phyloP scores from a whole-genome alignment of 2,113 vertebrate genomes.

The Cranoglanis bouderius region DNA sequence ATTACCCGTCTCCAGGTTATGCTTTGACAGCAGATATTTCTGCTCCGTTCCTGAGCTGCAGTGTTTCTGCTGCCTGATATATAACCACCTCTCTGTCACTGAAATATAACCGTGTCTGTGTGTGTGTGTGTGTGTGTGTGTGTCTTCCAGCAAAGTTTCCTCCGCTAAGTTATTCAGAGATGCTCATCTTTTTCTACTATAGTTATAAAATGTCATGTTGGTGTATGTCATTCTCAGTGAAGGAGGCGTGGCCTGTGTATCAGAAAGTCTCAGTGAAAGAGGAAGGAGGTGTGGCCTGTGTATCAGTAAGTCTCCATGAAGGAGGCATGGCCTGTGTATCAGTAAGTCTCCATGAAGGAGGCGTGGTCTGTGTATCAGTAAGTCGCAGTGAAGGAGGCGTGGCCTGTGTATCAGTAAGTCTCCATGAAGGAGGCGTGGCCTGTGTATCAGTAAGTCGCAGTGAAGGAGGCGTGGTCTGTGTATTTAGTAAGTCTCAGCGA shows the following conservation, averaged over 20 bases:
- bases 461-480: neutral
- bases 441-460: neutral
- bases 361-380: neutral
- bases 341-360: neutral
- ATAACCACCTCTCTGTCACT: slow-evolving; percentile 18
- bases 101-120: neutral
- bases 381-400: neutral
- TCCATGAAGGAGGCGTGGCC: neutral
- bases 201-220: neutral
- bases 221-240: neutral
- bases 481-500: neutral
- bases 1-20: neutral
- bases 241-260: neutral
- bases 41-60: neutral
- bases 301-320: neutral
- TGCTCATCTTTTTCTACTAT: neutral
- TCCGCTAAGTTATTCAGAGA: neutral
- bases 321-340: neutral
- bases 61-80: slow-evolving; percentile 30
- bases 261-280: neutral
- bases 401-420: neutral
- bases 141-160: neutral
- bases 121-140: slow-evolving; percentile 33
- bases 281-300: neutral
- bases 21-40: slow-evolving; percentile 44